phyloP scores from a whole-genome alignment of 2,113 vertebrate species.

The Numida meleagris region DNA sequence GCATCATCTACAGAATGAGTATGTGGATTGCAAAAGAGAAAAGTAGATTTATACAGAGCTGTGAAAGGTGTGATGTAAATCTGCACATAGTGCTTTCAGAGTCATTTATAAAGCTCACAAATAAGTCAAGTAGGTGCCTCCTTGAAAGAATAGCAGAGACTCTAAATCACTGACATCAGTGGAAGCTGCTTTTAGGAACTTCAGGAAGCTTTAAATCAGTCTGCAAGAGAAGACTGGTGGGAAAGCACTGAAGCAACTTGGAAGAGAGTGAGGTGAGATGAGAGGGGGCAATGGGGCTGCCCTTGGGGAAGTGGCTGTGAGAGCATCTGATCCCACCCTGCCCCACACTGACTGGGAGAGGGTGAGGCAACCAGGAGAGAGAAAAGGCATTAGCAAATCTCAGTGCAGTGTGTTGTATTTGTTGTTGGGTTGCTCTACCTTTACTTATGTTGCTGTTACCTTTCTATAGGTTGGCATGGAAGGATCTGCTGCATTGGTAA shows the following conservation, averaged over 20 bases:
- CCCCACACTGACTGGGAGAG: fast-evolving
- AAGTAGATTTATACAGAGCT: neutral
- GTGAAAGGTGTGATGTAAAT: neutral
- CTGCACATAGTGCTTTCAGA: neutral
- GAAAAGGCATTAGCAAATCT: neutral
- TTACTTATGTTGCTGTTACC: neutral
- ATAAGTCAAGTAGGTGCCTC: neutral
- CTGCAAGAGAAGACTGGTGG: neutral
- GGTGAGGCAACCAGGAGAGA: neutral
- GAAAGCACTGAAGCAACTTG: fast-evolving
- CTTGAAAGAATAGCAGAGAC: neutral
- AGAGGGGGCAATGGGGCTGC: neutral
- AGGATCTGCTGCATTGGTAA: neutral
- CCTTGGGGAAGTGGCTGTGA: fast-evolving
- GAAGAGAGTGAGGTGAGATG: neutral
- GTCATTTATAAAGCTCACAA: neutral
- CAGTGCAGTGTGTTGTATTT: neutral
- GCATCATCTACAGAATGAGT: neutral
- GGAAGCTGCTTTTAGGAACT: neutral
- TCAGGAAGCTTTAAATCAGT: neutral
- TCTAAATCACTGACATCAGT: neutral
- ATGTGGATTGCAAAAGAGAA: neutral
- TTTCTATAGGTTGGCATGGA: neutral
- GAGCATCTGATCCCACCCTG: neutral
- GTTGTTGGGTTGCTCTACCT: neutral